Conservation (phyloP, 1,140 invertebrate species). For the Bombus difficillimus region DNA sequence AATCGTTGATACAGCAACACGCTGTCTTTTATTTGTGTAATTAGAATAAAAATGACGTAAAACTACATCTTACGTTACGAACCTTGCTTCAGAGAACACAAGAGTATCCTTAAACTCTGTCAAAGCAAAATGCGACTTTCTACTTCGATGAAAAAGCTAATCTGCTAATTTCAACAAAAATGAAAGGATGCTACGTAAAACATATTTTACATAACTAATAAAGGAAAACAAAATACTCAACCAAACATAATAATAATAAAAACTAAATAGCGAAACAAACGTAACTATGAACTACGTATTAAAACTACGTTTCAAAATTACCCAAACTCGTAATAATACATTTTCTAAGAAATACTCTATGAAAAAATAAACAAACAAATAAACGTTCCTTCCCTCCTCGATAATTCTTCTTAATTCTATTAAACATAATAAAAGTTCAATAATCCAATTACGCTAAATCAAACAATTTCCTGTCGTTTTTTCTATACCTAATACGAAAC, state of each 20-base stretch:
- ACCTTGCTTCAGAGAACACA: neutral
- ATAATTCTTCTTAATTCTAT: neutral
- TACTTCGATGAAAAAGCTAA: neutral
- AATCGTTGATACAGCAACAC: neutral
- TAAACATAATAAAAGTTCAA: neutral
- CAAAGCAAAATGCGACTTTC: neutral
- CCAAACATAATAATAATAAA: neutral
- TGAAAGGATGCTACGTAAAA: neutral
- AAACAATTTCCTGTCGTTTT: neutral
- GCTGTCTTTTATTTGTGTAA: no score
- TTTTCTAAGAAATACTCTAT: no score
- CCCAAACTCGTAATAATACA: no score
- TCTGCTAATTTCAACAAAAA: neutral
- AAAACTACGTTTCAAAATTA: neutral
- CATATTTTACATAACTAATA: neutral
- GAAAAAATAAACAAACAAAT: no score
- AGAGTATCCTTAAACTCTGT: neutral
- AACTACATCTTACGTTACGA: neutral
- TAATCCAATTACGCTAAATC: neutral
- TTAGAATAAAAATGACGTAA: no score
- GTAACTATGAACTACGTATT: neutral
- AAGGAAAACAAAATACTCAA: neutral
- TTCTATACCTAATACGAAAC: neutral
- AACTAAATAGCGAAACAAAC: neutral
- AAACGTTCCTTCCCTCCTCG: no score